Conservation (phyloP, 2,888 invertebrate species). For the Clepsis dumicolana region DNA sequence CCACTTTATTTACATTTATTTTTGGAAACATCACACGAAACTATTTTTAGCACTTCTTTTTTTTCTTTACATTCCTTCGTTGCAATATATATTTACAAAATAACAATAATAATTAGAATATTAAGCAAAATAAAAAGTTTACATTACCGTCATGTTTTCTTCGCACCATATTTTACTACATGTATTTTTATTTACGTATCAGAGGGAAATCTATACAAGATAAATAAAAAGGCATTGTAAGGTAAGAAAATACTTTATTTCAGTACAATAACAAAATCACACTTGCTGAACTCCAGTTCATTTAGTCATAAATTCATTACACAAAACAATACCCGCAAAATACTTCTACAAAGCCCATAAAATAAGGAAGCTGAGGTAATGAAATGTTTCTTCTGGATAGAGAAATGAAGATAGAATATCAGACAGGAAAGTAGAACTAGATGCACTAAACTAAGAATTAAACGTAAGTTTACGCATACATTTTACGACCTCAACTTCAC, state of each 20-base stretch:
- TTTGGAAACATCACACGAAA: conserved; percentile 63
- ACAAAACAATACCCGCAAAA: conserved; percentile 53
- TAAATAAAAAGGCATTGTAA: conserved; percentile 30
- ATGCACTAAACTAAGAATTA: conserved; percentile 26
- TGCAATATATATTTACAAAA: conserved; percentile 62
- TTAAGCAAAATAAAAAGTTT: conserved; percentile 62
- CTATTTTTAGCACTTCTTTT: conserved; percentile 40
- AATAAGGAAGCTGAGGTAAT: conserved; percentile 79
- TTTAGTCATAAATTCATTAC: conserved; percentile 63
- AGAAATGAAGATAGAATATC: conserved; percentile 43
- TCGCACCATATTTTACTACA: neutral
- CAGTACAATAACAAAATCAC: conserved; percentile 65
- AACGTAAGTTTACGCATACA: conserved; percentile 55
- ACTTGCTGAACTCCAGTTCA: conserved; percentile 62
- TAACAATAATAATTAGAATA: conserved; percentile 53
- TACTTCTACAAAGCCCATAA: conserved; percentile 62
- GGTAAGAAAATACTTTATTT: conserved; percentile 62
- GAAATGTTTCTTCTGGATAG: conserved; percentile 60
- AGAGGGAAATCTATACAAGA: neutral
- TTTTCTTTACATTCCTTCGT: conserved; percentile 69
- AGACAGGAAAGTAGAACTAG: conserved; percentile 26
- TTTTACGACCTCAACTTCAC: conserved; percentile 81
- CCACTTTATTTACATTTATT: conserved; percentile 57
- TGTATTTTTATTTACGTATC: neutral
- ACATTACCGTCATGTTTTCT: conserved; percentile 45